These are phyloP conservation scores for Pelodytes ibericus DNA, from an alignment of 2,797 vertebrate genomes.

Conservation along the genomic window DNA sequence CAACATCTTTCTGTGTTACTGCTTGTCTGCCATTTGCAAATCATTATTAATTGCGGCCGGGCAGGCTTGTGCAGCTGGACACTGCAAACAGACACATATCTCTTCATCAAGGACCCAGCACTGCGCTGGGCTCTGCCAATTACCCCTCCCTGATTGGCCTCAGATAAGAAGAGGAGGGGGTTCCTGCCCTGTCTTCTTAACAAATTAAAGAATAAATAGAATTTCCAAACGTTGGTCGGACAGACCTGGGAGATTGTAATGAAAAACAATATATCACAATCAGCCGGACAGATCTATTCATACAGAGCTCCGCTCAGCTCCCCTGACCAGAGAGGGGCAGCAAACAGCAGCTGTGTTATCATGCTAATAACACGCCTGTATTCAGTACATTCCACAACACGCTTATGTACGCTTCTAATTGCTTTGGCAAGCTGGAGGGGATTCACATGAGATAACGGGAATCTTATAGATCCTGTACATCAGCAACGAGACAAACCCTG, in stretches of 20 bases:
- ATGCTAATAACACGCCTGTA: too few relatives aligned
- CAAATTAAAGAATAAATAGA: constrained; percentile 99
- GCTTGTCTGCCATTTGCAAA: constrained; percentile 91
- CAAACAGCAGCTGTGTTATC: neutral
- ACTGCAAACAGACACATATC: constrained; percentile 85
- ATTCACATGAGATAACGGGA: too few relatives aligned
- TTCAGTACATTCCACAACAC: neutral
- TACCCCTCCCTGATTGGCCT: constrained; percentile 98
- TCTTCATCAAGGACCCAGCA: constrained; percentile 96
- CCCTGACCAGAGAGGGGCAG: neutral
- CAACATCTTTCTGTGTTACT: constrained; percentile 87
- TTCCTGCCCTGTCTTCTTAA: constrained; percentile 73
- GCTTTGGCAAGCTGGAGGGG: too few relatives aligned
- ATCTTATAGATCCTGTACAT: too few relatives aligned
- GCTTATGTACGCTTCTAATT: neutral
- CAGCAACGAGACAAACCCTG: too few relatives aligned
- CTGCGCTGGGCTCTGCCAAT: constrained; percentile 92
- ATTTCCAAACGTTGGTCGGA: constrained; percentile 97
- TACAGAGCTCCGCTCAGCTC: constrained; percentile 63
- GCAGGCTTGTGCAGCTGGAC: constrained; percentile 74
- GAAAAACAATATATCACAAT: constrained; percentile 99
- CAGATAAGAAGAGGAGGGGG: constrained; percentile 86
- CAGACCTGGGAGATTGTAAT: constrained; percentile 96
- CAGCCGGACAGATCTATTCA: constrained; percentile 96
- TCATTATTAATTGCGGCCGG: constrained; percentile 90